A percentile compares a stretch with the other conserved stretches of the same genome.
Conservation (phyloP, 2,797 vertebrate genomes). For the Rhinella marina region DNA sequence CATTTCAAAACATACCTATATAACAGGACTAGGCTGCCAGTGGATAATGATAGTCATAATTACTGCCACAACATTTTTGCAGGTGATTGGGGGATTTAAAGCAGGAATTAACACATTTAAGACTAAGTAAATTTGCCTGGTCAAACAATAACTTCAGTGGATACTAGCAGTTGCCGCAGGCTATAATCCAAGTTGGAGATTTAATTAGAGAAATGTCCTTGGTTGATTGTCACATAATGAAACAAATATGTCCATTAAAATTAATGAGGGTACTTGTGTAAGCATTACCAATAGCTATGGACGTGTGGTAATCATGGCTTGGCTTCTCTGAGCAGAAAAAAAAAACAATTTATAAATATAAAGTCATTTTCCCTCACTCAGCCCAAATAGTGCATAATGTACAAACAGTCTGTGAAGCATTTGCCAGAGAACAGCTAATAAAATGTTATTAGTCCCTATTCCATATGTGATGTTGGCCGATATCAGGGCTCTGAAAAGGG, state of each 20-base stretch:
- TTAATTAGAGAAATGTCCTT: slow-evolving; percentile 54
- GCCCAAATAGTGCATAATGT: not conserved
- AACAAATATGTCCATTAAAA: slow-evolving; percentile 52
- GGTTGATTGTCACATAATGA: slow-evolving; percentile 39
- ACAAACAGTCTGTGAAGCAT: not conserved
- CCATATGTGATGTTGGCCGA: too few species aligned
- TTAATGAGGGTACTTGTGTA: slow-evolving; percentile 33
- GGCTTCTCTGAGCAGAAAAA: slow-evolving; percentile 19
- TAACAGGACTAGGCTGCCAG: not conserved
- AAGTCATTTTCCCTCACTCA: not conserved
- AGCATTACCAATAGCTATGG: slow-evolving; percentile 17
- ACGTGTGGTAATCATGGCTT: slow-evolving; percentile 29
- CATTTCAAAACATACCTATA: not conserved
- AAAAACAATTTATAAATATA: slow-evolving; percentile 28
- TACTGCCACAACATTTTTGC: slow-evolving; percentile 16
- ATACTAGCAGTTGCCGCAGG: slow-evolving; percentile 26
- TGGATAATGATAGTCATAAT: slow-evolving; percentile 33
- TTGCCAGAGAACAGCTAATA: not conserved
- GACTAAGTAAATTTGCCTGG: slow-evolving; percentile 20
- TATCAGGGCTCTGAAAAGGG: too few species aligned
- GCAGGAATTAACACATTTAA: slow-evolving; percentile 23
- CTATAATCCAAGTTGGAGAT: slow-evolving; percentile 37
- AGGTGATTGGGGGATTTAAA: not conserved
- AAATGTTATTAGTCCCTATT: not conserved
- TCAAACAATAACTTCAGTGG: slow-evolving; percentile 38